Evolutionary conservation across 2,888 invertebrate genomes (phyloP).

Genomic region (Lasioglossum leucozonium): DNA sequence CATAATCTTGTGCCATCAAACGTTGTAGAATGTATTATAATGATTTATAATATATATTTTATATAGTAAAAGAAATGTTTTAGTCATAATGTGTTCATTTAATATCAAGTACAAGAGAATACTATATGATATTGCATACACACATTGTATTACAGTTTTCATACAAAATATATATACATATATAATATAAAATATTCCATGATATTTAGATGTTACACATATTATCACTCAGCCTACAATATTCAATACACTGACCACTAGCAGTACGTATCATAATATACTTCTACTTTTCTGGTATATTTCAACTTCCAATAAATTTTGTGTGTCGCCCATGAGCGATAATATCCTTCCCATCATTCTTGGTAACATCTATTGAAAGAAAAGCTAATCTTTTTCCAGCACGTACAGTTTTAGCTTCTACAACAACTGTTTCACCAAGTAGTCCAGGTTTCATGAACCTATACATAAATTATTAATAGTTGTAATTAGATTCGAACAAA

Average conservation of each 20-base stretch:
- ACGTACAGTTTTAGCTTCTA: conserved; percentile 92
- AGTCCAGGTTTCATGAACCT: conserved; percentile 92
- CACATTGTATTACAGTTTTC: conserved; percentile 17
- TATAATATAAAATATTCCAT: background rate
- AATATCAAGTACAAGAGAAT: conserved; percentile 15
- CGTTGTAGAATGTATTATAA: conserved; percentile 32
- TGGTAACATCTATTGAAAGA: conserved; percentile 91
- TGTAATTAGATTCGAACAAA: conserved; percentile 23
- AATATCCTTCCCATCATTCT: conserved; percentile 90
- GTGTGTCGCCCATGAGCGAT: conserved; percentile 94
- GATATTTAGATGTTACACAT: conserved; percentile 11
- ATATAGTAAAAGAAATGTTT: conserved; percentile 31
- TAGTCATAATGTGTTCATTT: conserved; percentile 12
- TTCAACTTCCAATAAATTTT: conserved; percentile 86
- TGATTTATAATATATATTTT: conserved; percentile 40
- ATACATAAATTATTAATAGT: conserved; percentile 84
- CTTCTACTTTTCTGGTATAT: conserved; percentile 11
- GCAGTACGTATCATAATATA: background rate
- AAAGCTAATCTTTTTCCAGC: conserved; percentile 93
- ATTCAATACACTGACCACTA: conserved; percentile 31
- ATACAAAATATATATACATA: conserved; percentile 14
- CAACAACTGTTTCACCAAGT: conserved; percentile 91
- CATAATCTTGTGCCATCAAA: conserved; percentile 47
- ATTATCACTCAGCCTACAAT: conserved; percentile 41
- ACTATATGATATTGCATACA: conserved; percentile 1